Base-by-base conservation (phyloP, 64 coral and sea anemone genomes). In the Exaiptasia diaphana region DNA sequence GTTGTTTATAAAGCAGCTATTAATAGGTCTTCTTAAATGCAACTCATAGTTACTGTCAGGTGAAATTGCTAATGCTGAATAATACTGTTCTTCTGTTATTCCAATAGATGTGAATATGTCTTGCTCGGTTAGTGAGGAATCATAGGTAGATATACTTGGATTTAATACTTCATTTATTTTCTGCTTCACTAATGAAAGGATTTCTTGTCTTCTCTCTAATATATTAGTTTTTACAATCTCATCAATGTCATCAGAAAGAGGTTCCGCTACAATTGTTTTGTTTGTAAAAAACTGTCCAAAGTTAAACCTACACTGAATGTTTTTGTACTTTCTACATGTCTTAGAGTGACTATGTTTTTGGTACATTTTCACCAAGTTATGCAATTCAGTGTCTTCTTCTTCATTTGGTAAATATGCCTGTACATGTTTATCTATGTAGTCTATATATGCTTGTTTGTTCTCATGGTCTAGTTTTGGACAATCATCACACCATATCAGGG, bases 321-420 rank as follows among this genome's bases (percentile, higher is more conserved):
- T 78, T 78, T 80, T 80, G 34, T 80, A 80, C 46, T 80, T 80
- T 63, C 76, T 80, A 64, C 76, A 80, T 55, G 76, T 56, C 64
- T 80, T 80, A 60, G 54, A 44, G 46, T 80, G 76, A 8, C 57
- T 64, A 41, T 80, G 76, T 61, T 38, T 80, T 58, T 80, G 76
- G 29, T 80, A 80, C 45, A 44, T 80, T 64, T 80, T 63, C 1
- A 80, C 39, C 46, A 80, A 41, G 39, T 80, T 41, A 63, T 80
- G 42, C 12, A 64, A 32, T 64, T 80, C 24, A 64, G 37, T 7
- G 24, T 64, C 76, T 17, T 43, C 61, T 6, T 45, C 76, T 64
- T 32, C n/a, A 15, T 38, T 60, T 43, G 55, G 56, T 58, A 80
- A 43, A 38, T 80, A 48, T 41, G 76, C 76, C 45, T 80, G 55